phyloP scores from a whole-genome alignment of 2,888 invertebrate genomes.

The Aspidapion aeneum region DNA sequence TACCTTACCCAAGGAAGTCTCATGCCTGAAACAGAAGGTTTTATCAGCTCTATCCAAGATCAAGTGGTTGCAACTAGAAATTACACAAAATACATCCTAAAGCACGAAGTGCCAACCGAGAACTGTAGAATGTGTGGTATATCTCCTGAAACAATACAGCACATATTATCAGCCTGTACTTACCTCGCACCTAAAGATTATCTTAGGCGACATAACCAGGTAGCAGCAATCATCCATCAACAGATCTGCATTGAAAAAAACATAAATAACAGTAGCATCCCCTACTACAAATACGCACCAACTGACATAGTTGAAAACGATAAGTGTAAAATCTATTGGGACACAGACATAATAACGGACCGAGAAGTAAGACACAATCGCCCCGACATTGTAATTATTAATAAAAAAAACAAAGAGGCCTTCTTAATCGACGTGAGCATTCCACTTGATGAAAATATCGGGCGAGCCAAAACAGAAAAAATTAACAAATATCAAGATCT shows the following conservation, averaged over 20 bases:
- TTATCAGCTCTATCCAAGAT: conserved; percentile 1
- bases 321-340: neutral
- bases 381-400: neutral
- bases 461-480: neutral
- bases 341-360: conserved; percentile 4
- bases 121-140: conserved; percentile 1
- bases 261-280: neutral
- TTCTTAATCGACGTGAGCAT: neutral
- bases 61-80: conserved; percentile 1
- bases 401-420: neutral
- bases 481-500: conserved; percentile 5
- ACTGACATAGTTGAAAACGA: neutral
- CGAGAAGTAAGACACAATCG: conserved; percentile 3
- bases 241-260: neutral
- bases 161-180: conserved; percentile 1
- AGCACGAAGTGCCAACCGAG: neutral
- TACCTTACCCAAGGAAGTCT: conserved; percentile 3
- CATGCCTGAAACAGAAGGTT: conserved; percentile 1
- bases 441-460: conserved; percentile 2
- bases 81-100: conserved; percentile 3
- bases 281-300: neutral
- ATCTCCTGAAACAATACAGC: conserved; percentile 1
- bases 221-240: conserved; percentile 6
- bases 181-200: conserved; percentile 4
- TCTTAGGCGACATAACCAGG: conserved; percentile 1